Evolutionary conservation across 2,797 vertebrate species (phyloP), one percentile per base, ranked within the genome.

Genomic region (Brachyalestes nurse): DNA sequence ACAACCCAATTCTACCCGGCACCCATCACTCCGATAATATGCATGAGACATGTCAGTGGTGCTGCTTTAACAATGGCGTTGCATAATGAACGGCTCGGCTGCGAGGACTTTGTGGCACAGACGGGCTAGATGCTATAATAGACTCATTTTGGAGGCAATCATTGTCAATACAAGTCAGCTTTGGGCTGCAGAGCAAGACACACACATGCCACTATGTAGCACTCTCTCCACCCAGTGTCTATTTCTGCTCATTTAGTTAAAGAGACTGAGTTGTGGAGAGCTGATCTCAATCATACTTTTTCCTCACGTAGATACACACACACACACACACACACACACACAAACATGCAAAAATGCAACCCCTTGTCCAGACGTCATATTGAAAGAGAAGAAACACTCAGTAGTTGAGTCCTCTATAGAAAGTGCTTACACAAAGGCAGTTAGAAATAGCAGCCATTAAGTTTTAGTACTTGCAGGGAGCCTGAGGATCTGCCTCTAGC

Each of bases 111-210:
- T 14, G 34, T 86, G 83, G 86, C 89, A 94, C 93, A 95, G 94
- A 96, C 96, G 95, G 92, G 94, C 90, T 87, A 87, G 91, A 91
- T 89, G 91, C 93, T 92, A 95, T 97, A 97, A 98, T 95, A 91
- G 94, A 93, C 94, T 96, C 94, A 95, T 97, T 95, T 95, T 92
- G 90, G 92, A 92, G 92, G 95, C 96, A 96, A 97, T 98, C 95
- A 97, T 95, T 96, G 95, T 96, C 97, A 96, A 96, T 95, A 95
- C 92, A 94, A 95, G 94, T 92, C 92, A 92, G 91, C 83, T 86
- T 88, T 89, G 91, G 93, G 93, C 90, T 94, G 38, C 93, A 88
- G 92, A 86, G 84, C 34, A 83, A 71, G 78, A 53, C 76, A 58
- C 76, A 85, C 76, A 87, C 75, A 88, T 25, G 82, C 81, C 75